phyloP scores from a whole-genome alignment of 2,113 vertebrate species.

The Tylochromis polylepis region DNA sequence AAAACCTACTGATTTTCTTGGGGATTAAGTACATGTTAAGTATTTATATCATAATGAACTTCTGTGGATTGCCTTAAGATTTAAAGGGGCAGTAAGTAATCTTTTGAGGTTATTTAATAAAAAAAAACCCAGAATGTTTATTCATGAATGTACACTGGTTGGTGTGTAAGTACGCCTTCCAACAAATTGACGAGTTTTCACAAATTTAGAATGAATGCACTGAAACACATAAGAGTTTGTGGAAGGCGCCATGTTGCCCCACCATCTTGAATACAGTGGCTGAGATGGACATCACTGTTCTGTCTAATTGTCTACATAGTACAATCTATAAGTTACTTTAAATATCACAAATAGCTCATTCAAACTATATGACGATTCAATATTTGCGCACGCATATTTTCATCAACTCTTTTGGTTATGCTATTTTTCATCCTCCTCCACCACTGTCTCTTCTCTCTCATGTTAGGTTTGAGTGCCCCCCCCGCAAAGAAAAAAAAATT shows the following conservation, averaged over 20 bases:
- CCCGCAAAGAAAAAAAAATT: background rate
- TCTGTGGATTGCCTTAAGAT: background rate
- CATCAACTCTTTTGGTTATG: background rate
- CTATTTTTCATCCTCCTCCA: background rate
- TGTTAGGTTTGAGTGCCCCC: background rate
- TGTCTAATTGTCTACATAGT: background rate
- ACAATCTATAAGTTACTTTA: background rate
- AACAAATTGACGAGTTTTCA: background rate
- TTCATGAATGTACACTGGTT: background rate
- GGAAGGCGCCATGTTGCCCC: background rate
- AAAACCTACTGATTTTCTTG: background rate
- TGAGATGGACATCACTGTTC: background rate
- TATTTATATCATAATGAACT: too few relatives aligned
- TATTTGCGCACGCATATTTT: background rate
- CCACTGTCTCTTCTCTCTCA: background rate
- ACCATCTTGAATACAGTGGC: background rate
- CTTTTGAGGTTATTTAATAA: too few relatives aligned
- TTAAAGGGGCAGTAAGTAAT: too few relatives aligned
- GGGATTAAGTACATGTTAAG: background rate
- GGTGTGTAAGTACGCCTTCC: rapidly evolving
- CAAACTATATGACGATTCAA: background rate
- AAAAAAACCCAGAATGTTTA: background rate
- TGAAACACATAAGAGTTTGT: background rate
- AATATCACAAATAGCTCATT: background rate
- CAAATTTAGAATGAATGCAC: background rate